Percentiles rank a stretch among this genome's conserved stretches.
phyloP scores from a whole-genome alignment of 2,797 vertebrate genomes.

The Macroramphosus scolopax region DNA sequence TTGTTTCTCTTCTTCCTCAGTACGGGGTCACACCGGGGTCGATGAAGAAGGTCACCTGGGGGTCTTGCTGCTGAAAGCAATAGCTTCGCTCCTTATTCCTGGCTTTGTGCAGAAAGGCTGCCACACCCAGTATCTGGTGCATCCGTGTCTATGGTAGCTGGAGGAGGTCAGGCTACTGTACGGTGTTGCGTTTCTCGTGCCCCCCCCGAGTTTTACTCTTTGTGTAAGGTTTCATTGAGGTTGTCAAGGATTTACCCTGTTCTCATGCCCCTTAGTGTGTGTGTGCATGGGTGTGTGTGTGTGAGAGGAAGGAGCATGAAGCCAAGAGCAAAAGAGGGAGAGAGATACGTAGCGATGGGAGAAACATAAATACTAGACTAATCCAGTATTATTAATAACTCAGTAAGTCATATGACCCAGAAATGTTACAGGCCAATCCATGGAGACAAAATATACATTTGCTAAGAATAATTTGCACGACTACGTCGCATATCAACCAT shows the following conservation, averaged over 20 bases:
- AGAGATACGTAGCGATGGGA: slow-evolving; percentile 33
- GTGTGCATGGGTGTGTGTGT: slow-evolving; percentile 30
- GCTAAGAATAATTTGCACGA: slow-evolving; percentile 44
- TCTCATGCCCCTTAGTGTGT: slow-evolving; percentile 67
- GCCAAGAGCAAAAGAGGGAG: slow-evolving; percentile 39
- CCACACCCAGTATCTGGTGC: slow-evolving; percentile 79
- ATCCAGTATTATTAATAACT: slow-evolving; percentile 59
- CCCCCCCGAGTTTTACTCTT: slow-evolving; percentile 68
- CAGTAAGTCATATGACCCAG: slow-evolving; percentile 49
- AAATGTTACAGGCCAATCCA: slow-evolving; percentile 45
- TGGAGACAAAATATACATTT: slow-evolving; percentile 30
- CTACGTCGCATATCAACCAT: slow-evolving; percentile 48
- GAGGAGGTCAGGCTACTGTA: slow-evolving; percentile 73
- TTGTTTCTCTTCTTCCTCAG: slow-evolving; percentile 62
- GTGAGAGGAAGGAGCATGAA: slow-evolving; percentile 13
- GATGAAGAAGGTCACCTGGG: slow-evolving; percentile 69
- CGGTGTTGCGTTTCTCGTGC: slow-evolving; percentile 74
- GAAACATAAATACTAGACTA: slow-evolving; percentile 61
- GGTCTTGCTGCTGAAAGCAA: slow-evolving; percentile 78
- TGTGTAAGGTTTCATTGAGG: slow-evolving; percentile 75
- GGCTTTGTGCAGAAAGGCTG: slow-evolving; percentile 68
- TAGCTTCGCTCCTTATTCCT: slow-evolving; percentile 73
- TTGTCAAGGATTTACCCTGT: slow-evolving; percentile 68
- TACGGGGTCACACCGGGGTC: slow-evolving; percentile 74
- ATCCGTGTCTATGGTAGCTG: slow-evolving; percentile 68